These are phyloP conservation scores for Galerucella nymphaeae DNA, from an alignment of 2,888 invertebrate species.

Conservation along the genomic window DNA sequence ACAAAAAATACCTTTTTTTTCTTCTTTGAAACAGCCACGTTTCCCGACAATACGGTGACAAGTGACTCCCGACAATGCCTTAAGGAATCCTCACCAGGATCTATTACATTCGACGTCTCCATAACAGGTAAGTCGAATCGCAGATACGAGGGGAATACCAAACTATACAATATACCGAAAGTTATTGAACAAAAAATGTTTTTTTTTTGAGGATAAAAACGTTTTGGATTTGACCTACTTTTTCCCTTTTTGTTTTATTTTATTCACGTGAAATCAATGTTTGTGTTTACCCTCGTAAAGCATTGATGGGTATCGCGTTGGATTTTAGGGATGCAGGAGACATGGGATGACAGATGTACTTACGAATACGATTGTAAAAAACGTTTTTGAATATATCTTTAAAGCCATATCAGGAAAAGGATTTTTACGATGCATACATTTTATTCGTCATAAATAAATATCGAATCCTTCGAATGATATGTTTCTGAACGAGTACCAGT, in stretches of 20 bases:
- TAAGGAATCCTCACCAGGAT: conserved; percentile 71
- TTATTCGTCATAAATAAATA: neutral
- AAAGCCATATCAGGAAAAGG: neutral
- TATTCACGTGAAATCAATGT: neutral
- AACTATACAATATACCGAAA: neutral
- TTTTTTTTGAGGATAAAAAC: too few relatives aligned
- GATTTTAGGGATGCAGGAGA: neutral
- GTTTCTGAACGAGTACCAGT: neutral
- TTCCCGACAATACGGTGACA: conserved; percentile 66
- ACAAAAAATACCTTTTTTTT: conserved; percentile 4
- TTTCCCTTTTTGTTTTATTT: too few relatives aligned
- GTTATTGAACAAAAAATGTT: too few relatives aligned
- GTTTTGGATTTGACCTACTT: too few relatives aligned
- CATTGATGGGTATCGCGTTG: neutral
- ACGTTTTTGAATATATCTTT: neutral
- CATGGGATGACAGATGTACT: conserved; percentile 12
- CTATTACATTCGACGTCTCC: conserved; percentile 70
- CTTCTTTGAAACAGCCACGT: conserved; percentile 60
- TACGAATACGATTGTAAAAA: conserved; percentile 6
- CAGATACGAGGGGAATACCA: neutral
- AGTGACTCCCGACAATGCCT: conserved; percentile 74
- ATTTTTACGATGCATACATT: neutral
- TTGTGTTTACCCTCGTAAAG: neutral
- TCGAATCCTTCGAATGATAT: neutral
- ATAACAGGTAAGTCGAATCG: conserved; percentile 62